phyloP scores from a whole-genome alignment of 2,113 vertebrate genomes.

The Scalopus aquaticus region DNA sequence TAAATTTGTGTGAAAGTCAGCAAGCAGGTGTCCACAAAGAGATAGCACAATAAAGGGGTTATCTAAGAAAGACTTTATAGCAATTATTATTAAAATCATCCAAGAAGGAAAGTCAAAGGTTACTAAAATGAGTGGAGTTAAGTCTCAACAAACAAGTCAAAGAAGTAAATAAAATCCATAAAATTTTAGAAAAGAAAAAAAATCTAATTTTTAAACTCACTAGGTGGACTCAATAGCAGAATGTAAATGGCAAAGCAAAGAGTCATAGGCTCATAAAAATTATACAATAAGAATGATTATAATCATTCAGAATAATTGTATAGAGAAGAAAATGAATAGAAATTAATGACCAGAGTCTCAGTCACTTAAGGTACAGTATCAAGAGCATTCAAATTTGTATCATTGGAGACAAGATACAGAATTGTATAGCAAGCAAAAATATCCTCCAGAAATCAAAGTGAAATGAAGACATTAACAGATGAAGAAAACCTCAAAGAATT shows the following conservation, averaged over 20 bases:
- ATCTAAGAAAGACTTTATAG: not conserved
- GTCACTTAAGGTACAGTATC: not conserved
- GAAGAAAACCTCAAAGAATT: not conserved
- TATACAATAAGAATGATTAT: not conserved
- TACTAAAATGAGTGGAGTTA: not conserved
- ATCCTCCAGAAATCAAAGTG: not conserved
- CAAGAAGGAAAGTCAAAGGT: not conserved
- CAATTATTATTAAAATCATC: not conserved
- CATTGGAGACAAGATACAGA: not conserved
- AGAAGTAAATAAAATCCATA: not conserved
- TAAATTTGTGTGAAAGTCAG: not conserved
- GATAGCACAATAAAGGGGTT: not conserved
- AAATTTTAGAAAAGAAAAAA: not conserved
- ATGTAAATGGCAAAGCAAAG: not conserved
- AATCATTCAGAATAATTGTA: too few relatives aligned
- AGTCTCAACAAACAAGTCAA: not conserved
- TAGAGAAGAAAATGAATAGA: not conserved
- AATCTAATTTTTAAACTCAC: not conserved
- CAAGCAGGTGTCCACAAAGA: not conserved
- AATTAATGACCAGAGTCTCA: not conserved
- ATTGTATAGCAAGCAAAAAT: too few relatives aligned
- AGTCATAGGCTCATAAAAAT: not conserved
- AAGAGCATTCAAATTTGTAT: not conserved
- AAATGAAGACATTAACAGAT: not conserved
- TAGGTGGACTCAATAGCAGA: not conserved